A percentile compares a stretch with the other conserved stretches of the same genome.
phyloP scores from a whole-genome alignment of 2,888 invertebrate species.

The Folsomia manolachei region DNA sequence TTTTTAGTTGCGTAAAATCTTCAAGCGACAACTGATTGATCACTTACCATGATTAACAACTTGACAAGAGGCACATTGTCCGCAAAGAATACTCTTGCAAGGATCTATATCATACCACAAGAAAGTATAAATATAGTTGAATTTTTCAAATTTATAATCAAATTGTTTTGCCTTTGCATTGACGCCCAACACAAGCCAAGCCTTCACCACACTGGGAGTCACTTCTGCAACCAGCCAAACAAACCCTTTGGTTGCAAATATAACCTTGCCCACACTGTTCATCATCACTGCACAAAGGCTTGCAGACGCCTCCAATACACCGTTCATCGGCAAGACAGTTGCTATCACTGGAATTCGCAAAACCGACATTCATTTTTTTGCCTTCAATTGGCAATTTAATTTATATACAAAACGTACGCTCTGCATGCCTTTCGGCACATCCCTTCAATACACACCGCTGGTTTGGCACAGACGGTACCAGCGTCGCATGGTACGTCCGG shows the following conservation, averaged over 20 bases:
- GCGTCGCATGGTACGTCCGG: conserved; percentile 64
- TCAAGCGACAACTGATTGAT: too few species aligned
- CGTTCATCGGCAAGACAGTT: conserved; percentile 81
- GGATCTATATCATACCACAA: conserved; percentile 61
- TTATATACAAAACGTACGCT: conserved; percentile 59
- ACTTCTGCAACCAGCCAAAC: conserved; percentile 80
- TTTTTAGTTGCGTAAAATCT: too few species aligned
- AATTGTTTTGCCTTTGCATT: conserved; percentile 66
- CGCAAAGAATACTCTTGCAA: conserved; percentile 72
- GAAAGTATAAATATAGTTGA: conserved; percentile 51
- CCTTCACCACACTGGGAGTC: conserved; percentile 72
- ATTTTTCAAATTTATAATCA: too few species aligned
- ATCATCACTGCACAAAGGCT: conserved; percentile 82
- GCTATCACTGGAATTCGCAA: conserved; percentile 64
- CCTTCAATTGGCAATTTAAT: too few species aligned
- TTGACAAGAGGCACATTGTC: conserved; percentile 76
- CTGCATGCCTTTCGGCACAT: conserved; percentile 74
- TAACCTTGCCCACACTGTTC: conserved; percentile 74
- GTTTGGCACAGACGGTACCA: conserved; percentile 67
- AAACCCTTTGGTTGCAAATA: conserved; percentile 82
- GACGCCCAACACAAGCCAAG: conserved; percentile 76
- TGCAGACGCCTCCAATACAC: conserved; percentile 78
- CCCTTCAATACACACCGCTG: conserved; percentile 73
- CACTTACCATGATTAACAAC: conserved; percentile 58
- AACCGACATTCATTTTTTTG: too few species aligned